Conservation (phyloP, 2,888 invertebrate species). For the Cerceris ruficornis region DNA sequence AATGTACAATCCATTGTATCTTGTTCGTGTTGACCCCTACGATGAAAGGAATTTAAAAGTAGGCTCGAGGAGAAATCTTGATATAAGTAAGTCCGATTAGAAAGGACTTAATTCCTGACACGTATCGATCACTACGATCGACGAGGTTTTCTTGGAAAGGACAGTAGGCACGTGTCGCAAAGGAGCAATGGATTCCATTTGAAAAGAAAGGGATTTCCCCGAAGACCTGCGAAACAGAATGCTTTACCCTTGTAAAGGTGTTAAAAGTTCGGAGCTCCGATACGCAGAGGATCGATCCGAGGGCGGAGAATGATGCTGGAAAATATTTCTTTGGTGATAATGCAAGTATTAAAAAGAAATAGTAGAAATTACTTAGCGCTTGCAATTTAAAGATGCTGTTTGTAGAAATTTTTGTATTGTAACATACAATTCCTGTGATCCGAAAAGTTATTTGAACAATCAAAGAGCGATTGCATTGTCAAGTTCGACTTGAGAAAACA, state of each 20-base stretch:
- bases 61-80: not conserved
- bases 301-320: not conserved
- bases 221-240: conserved; percentile 14
- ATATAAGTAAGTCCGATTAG: not conserved
- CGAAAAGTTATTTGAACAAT: too few species aligned
- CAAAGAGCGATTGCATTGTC: too few species aligned
- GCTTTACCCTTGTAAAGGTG: not conserved
- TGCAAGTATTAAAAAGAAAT: too few species aligned
- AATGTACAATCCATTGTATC: too few species aligned
- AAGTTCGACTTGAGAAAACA: too few species aligned
- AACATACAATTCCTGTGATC: too few species aligned
- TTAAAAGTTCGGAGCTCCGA: conserved; percentile 5
- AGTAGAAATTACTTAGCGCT: too few species aligned
- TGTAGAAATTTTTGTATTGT: too few species aligned
- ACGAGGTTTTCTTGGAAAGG: not conserved
- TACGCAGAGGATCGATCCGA: conserved; percentile 1
- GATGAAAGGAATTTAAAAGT: not conserved
- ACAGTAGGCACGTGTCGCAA: conserved; percentile 13
- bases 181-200: not conserved
- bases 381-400: too few species aligned
- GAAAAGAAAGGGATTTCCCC: conserved; percentile 27
- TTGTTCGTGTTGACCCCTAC: too few species aligned
- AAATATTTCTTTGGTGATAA: not conserved
- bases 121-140: not conserved
- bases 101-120: not conserved